Base-by-base conservation (phyloP, 2,113 vertebrate genomes). In the Martes martes region DNA sequence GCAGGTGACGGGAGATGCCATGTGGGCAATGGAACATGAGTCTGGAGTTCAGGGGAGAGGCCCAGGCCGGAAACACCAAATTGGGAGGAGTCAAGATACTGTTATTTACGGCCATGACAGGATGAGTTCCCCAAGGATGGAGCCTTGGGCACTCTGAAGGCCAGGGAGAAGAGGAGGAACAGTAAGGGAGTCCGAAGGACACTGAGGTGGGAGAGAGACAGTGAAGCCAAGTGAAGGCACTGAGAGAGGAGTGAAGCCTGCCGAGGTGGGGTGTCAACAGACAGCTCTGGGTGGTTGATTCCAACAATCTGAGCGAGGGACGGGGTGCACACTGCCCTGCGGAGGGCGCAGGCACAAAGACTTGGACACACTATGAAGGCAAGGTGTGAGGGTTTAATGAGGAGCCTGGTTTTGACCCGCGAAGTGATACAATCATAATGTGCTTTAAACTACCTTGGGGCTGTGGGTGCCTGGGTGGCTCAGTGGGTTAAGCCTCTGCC, bases 271-370 rank as follows among this genome's bases (percentile, higher is more conserved):
- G 21, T 24, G 11, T 6, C 7, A 11, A 63, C 19, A 33, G 6
- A 6, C 19, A 42, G 33, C 33, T 28, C 39, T n/a, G 3, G 7
- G 2, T 33, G 67, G 76, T 39, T 31, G 31, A 84, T 42, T 61
- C n/a, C 21, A 52, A 31, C 21, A 59, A 24, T 5, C 52, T 55
- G 63, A 14, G 4, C 13, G 3, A 18, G 11, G 28, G 16, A 31
- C 4, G 11, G 36, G 31, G 11, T 39, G 23, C 50, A 2, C 28
- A 16, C 10, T 5, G 3, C 3, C 3, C 63, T 8, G 15, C 9
- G 39, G 16, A 39, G 36, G 1, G 55, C 24, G 69, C 33, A 16
- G 4, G 18, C 23, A 57, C 52, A 19, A n/a, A 89, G 55, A 24
- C 57, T 69, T 67, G 39, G 33, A 19, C 50, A 33, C 18, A 79